Evolutionary conservation across 2,113 vertebrate species (phyloP), one percentile per base, ranked within the genome.

Genomic region (Climacteris rufus): DNA sequence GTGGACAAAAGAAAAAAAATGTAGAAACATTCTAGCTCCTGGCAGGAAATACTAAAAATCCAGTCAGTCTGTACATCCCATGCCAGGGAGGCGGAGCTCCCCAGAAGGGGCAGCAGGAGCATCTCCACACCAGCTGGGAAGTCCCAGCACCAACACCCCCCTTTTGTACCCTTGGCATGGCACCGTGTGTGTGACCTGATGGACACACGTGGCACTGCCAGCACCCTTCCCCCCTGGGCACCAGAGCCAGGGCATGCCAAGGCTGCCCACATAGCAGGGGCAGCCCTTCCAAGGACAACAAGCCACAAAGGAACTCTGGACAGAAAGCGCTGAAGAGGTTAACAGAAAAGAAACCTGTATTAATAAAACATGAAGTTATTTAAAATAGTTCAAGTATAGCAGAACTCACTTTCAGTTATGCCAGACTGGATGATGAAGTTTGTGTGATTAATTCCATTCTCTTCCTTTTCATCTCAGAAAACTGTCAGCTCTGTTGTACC

Each of bases 381-480:
- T 90, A 78, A 96, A 96, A 96, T 53, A 92, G 85, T 79, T 93
- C 90, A 69, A 97, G 84, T 89, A 86, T 15, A 81, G 84, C 83
- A 93, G 87, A 94, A 83, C 57, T 90, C 89, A 80, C 93, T 97
- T 95, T 86, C 85, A 78, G 93, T 89, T 91, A 87, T 94, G 94
- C 97, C 96, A 97, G 96, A 96, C 95, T 96, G 91, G 87, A 93
- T 97, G 96, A 97, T 92, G 88, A 94, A 94, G 91, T 96, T 94
- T 93, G 60, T 90, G 89, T 94, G 90, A 95, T 95, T 93, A 96
- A 96, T 95, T 96, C 97, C 96, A 93, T 90, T 95, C 71, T 96
- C 89, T 94, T 95, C 72, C 90, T 89, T 95, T 95, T 94, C 93
- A 97, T 96, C 96, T 96, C 94, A 61, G 89, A 96, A 95, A 94